Percentiles rank a stretch among this genome's conserved stretches.
These are phyloP conservation scores for Aporrectodea caliginosa DNA, from an alignment of 1,140 invertebrate genomes.

Conservation along the genomic window DNA sequence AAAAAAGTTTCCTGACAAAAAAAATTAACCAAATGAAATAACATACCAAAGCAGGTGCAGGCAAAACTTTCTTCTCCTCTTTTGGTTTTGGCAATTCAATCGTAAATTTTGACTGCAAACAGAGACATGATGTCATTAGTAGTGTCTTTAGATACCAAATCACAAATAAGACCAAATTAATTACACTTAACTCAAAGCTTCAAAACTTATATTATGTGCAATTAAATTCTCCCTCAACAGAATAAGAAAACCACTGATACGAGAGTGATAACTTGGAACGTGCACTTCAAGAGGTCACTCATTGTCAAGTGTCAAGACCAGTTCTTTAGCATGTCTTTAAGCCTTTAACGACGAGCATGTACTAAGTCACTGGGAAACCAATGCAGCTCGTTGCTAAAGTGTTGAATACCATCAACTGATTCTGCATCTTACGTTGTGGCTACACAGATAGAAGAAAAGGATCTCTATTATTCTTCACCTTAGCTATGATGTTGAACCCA, in stretches of 20 bases:
- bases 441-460: background rate
- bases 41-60: slow-evolving; percentile 80
- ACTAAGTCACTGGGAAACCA: too few species aligned
- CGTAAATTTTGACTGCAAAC: background rate
- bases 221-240: too few species aligned
- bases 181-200: too few species aligned
- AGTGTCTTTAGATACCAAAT: too few species aligned
- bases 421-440: background rate
- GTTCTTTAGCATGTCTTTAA: slow-evolving; percentile 8
- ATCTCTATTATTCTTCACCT: slow-evolving; percentile 48
- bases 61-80: slow-evolving; percentile 61
- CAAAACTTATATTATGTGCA: too few species aligned
- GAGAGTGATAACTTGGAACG: background rate
- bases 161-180: too few species aligned
- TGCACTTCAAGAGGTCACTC: background rate
- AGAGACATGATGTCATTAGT: background rate
- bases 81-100: background rate
- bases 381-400: too few species aligned
- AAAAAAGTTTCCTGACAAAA: too few species aligned
- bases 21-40: too few species aligned
- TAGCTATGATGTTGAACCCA: slow-evolving; percentile 80
- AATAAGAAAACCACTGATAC: background rate
- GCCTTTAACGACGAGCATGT: background rate
- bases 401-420: background rate
- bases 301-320: background rate